Base-by-base conservation (phyloP, 2,113 vertebrate genomes). In the Okapia johnstoni region DNA sequence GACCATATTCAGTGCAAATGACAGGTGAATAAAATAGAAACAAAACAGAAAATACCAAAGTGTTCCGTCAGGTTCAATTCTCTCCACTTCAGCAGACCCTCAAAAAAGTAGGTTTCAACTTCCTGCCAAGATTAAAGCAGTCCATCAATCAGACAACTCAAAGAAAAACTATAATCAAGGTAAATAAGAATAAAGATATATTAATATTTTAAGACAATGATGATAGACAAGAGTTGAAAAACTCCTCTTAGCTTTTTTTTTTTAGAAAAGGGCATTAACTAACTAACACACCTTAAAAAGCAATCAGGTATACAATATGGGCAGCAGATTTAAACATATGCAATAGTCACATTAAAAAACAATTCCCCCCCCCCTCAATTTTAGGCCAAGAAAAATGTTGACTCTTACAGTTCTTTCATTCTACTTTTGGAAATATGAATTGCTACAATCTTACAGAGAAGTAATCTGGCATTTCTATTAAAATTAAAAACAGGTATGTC, bases 61-160 rank as follows among this genome's bases (percentile, higher is more conserved):
- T 99, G 98, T 33, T 99, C 99, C 0, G 99, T 99, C 95, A 99
- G 99, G 98, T 99, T 99, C 98, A 99, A 98, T 92, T 99, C 99
- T 98, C 98, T 99, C 99, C 99, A 99, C 99, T 99, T 99, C 97
- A 98, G 99, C 73, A 99, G 98, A n/a, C 99, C 99, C 98, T 99
- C 99, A 0, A 97, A 99, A 98, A 99, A 99, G 96, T 99, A 99
- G 0, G 99, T 99, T 98, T 99, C 99, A 76, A 99, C 99, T 57
- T 99, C 99, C 99, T 99, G 93, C 43, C 26, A 98, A 97, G 98
- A 98, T 70, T 85, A 98, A 98, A 54, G 91, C 4, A 95, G 54
- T 96, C 30, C 23, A 95, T 97, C 93, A 98, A 94, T 61, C 30
- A 98, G 70, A 16, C 3, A 97, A 63, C 33, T 63, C 26, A 36